These are phyloP conservation scores for Cartodere bifasciata DNA, from an alignment of 2,888 invertebrate species.

Conservation along the genomic window DNA sequence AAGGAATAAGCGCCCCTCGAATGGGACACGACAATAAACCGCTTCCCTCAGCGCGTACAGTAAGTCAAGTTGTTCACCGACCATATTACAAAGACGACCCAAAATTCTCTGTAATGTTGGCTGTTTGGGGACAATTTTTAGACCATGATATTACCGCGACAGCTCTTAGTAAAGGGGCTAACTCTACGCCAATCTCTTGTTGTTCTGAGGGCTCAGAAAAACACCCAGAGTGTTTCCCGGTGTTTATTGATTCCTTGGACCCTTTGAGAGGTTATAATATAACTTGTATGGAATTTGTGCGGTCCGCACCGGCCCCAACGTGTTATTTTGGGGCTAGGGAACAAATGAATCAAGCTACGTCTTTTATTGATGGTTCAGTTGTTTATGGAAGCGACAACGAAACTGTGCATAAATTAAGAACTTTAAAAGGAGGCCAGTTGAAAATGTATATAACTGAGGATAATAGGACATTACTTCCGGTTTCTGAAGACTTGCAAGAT, in stretches of 20 bases:
- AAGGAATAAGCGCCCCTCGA: conserved; percentile 55
- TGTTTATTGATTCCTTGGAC: conserved; percentile 51
- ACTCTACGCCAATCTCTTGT: conserved; percentile 61
- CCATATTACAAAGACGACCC: conserved; percentile 62
- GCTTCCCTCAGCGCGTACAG: conserved; percentile 62
- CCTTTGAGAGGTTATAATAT: conserved; percentile 53
- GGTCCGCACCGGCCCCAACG: conserved; percentile 67
- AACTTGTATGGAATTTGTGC: conserved; percentile 75
- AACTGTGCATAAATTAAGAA: conserved; percentile 39
- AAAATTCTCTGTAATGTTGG: conserved; percentile 69
- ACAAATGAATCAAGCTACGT: conserved; percentile 70
- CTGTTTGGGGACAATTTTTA: conserved; percentile 80
- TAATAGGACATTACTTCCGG: conserved; percentile 56
- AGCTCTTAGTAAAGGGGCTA: conserved; percentile 57
- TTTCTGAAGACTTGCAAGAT: conserved; percentile 55
- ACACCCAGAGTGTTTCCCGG: conserved; percentile 76
- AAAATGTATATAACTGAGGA: conserved; percentile 50
- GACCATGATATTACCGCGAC: conserved; percentile 83
- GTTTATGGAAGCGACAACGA: conserved; percentile 59
- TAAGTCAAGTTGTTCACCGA: conserved; percentile 61
- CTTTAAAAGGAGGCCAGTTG: conserved; percentile 44
- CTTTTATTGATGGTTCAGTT: conserved; percentile 74
- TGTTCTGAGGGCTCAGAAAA: conserved; percentile 36
- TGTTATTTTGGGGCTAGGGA: conserved; percentile 70
- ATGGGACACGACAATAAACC: conserved; percentile 37